These are phyloP conservation scores for Ganaspis brasiliensis DNA, from an alignment of 2,888 invertebrate genomes.

Conservation along the genomic window DNA sequence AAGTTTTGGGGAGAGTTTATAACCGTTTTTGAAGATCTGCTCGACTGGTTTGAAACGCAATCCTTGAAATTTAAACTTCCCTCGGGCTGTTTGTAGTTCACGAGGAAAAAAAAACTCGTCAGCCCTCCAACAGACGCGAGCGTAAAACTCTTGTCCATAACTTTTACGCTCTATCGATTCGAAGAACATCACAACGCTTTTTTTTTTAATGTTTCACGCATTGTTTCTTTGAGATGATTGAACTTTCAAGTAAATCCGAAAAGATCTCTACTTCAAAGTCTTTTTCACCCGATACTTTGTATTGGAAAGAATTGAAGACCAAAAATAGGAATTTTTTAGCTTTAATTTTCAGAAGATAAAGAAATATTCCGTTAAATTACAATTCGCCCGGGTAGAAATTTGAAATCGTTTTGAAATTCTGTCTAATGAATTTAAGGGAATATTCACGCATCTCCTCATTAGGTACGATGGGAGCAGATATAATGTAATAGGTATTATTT, in stretches of 20 bases:
- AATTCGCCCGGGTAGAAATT: no score
- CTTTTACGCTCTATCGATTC: slow-evolving; percentile 16
- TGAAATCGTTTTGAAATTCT: no score
- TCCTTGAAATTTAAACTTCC: slow-evolving; percentile 37
- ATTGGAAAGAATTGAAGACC: no score
- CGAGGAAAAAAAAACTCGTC: slow-evolving; percentile 31
- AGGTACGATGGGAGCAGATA: not conserved
- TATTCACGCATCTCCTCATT: no score
- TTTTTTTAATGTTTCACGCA: slow-evolving; percentile 18
- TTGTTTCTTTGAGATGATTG: no score
- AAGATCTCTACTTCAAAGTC: no score
- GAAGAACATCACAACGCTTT: not conserved
- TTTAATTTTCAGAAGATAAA: no score
- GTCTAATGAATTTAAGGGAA: no score
- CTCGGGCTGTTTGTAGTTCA: slow-evolving; percentile 20
- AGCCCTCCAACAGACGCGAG: slow-evolving; percentile 19
- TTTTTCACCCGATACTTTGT: no score
- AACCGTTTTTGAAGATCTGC: slow-evolving; percentile 40
- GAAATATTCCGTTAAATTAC: no score
- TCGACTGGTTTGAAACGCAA: slow-evolving; percentile 35
- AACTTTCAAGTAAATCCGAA: no score
- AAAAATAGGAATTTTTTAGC: no score
- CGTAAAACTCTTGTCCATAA: slow-evolving; percentile 32
- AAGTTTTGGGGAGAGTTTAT: slow-evolving; percentile 22
- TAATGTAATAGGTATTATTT: slow-evolving; percentile 7